These are phyloP conservation scores for Pelmatolapia mariae DNA, from an alignment of 2,113 vertebrate species.

Conservation along the genomic window DNA sequence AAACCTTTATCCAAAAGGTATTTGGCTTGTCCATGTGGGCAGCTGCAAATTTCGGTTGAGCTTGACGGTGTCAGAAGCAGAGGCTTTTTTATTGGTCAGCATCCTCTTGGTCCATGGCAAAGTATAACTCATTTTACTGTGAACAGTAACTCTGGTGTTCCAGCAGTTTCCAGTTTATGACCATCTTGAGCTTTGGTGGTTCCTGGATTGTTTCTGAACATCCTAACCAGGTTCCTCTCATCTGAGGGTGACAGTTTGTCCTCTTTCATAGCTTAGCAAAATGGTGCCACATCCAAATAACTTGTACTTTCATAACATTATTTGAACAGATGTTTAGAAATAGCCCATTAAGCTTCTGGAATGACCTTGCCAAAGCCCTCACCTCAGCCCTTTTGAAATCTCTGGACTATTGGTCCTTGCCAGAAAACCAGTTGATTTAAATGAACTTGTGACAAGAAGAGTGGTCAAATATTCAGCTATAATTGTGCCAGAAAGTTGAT, in stretches of 20 bases:
- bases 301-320: not conserved
- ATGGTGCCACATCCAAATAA: not conserved
- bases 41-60: not conserved
- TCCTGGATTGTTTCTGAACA: not conserved
- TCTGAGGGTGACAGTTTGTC: not conserved
- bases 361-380: not conserved
- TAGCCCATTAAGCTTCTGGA: not conserved
- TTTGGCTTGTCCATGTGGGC: not conserved
- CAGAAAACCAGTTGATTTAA: not conserved
- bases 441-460: not conserved
- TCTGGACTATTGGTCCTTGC: not conserved
- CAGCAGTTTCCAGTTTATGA: not conserved
- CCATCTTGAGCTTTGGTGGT: not conserved
- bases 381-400: not conserved
- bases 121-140: not conserved
- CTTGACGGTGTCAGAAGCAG: not conserved
- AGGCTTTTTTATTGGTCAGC: not conserved
- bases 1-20: not conserved
- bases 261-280: not conserved
- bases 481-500: not conserved
- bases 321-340: not conserved
- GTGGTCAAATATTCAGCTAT: not conserved
- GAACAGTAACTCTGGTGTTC: not conserved
- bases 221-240: not conserved
- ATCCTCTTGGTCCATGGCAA: not conserved